Evolutionary conservation across 2,113 vertebrate species (phyloP), one percentile per base, ranked within the genome.

Genomic region (Coptodon rendalli): DNA sequence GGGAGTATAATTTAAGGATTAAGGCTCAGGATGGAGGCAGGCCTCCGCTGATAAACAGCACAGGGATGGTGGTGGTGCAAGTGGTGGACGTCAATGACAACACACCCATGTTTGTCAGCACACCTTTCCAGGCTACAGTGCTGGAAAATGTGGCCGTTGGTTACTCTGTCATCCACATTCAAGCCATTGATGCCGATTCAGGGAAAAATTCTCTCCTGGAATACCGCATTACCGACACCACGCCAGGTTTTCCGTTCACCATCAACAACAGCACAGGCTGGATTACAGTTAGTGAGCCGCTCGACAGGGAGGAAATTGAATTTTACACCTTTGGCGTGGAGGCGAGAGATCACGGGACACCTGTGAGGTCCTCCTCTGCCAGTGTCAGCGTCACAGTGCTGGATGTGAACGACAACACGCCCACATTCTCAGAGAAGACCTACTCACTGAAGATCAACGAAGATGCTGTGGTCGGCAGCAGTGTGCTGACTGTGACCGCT

Each of bases 191-290:
- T 34, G 96, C 97, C 0, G 99, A 99, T 85, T 97, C 98, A 0
- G 98, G 98, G 3, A 97, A 99, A 82, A 99, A 99, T 0, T 96
- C 98, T 2, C 97, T 97, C 5, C 94, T 99, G 95, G 97, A 97
- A 36, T 99, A 99, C 79, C 95, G 96, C 54, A 96, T 99, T 24
- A 96, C 97, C 7, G 98, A 97, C 88, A 95, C 88, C 13, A 85
- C 88, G 0, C 94, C 94, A 0, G 96, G 93, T 48, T 99, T 99
- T 81, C 98, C 98, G 1, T 98, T 99, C 89, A 96, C 96, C 73
- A 98, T 99, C 90, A 98, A 99, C 93, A 98, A 99, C 91, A 98
- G 97, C 93, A 99, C 98, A 0, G 99, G 98, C 12, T 99, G 98
- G 99, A 97, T 99, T 80, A 99, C 97, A 0, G 97, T 98, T 76